phyloP scores from a whole-genome alignment of 2,888 invertebrate genomes.

The Athalia circularis region DNA sequence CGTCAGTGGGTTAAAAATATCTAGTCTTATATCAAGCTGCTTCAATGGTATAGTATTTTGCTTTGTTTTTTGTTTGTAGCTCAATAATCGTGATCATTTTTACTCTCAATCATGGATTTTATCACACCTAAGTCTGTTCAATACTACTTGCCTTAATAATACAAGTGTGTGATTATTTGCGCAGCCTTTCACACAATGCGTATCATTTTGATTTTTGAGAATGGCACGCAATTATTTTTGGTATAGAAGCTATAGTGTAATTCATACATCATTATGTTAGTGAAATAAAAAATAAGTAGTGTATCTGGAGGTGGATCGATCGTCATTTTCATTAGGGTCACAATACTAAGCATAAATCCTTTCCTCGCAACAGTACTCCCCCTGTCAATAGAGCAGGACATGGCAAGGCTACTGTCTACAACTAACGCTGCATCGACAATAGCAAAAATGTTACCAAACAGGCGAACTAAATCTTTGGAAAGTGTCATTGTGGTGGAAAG shows the following conservation, averaged over 20 bases:
- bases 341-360: constrained; percentile 57
- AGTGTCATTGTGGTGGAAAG: constrained; percentile 73
- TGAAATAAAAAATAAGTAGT: no score
- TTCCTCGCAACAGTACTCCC: constrained; percentile 66
- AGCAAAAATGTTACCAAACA: constrained; percentile 62
- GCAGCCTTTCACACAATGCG: no score
- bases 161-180: no score
- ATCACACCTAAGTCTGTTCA: no score
- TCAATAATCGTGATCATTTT: constrained; percentile 23
- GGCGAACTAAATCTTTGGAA: constrained; percentile 71
- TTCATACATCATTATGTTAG: no score
- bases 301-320: no score
- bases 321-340: no score
- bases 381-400: constrained; percentile 71
- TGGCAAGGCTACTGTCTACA: constrained; percentile 69
- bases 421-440: constrained; percentile 52
- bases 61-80: constrained; percentile 49
- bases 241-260: no score
- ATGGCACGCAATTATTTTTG: no score
- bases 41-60: constrained; percentile 52
- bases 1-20: constrained; percentile 65
- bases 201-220: no score
- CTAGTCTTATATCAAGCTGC: constrained; percentile 53
- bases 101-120: background rate
- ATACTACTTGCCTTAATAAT: no score